Conservation (phyloP, 2,797 vertebrate species). For the Tachyglossus aculeatus region DNA sequence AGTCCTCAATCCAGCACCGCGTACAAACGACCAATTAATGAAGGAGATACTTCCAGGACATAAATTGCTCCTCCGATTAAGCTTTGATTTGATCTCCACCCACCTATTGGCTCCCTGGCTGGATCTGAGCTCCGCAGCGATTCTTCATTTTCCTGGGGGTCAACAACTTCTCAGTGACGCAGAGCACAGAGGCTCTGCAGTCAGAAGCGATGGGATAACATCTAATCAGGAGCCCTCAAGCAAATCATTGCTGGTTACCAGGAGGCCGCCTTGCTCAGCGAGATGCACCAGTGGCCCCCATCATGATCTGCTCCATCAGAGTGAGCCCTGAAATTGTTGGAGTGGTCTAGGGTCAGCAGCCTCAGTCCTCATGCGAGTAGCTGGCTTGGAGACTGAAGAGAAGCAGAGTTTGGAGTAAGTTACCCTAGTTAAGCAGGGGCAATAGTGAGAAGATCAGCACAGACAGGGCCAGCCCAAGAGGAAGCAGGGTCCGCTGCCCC, state of each 20-base stretch:
- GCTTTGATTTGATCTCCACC: background rate
- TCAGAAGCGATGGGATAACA: slow-evolving; percentile 5
- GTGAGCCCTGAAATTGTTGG: background rate
- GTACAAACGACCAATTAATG: no score
- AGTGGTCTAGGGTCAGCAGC: background rate
- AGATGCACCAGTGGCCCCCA: background rate
- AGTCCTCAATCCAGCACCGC: no score
- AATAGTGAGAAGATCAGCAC: background rate
- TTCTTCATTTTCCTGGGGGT: background rate
- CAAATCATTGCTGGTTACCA: background rate
- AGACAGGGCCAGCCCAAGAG: background rate
- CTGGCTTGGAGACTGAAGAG: slow-evolving; percentile 8
- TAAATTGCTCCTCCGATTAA: background rate
- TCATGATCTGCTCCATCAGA: background rate
- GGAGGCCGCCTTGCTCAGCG: background rate
- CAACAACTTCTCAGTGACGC: background rate
- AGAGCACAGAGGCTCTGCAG: background rate
- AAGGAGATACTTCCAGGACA: background rate
- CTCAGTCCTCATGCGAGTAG: background rate
- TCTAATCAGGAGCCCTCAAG: slow-evolving; percentile 14
- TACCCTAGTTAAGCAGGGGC: background rate
- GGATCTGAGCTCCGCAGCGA: background rate
- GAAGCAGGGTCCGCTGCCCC: no score
- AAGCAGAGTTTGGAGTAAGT: background rate
- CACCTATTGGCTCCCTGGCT: background rate